Evolutionary conservation across 2,888 invertebrate genomes (phyloP).

Genomic region (Clostera curtula): DNA sequence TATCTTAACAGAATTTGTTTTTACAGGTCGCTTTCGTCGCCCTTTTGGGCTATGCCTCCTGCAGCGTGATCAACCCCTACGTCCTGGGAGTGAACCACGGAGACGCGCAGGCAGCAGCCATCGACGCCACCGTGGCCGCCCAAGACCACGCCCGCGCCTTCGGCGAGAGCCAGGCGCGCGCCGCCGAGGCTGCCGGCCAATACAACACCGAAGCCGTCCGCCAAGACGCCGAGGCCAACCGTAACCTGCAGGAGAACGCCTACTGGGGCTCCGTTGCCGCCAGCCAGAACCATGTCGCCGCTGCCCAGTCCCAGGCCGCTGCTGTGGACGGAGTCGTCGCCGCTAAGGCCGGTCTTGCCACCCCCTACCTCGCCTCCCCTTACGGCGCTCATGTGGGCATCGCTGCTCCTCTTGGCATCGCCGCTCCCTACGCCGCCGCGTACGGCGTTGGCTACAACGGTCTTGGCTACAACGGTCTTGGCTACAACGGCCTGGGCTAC

Average conservation of each 20-base stretch:
- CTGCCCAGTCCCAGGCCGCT: constrained; percentile 53
- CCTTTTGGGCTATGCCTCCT: constrained; percentile 54
- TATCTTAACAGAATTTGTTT: no score
- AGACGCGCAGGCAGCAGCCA: constrained; percentile 54
- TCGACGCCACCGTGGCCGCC: constrained; percentile 49
- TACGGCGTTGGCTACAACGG: not conserved
- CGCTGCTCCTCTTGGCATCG: constrained; percentile 13
- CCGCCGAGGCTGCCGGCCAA: constrained; percentile 46
- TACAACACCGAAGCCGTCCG: constrained; percentile 45
- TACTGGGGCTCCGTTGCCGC: constrained; percentile 57
- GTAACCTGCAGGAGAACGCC: constrained; percentile 51
- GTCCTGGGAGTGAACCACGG: constrained; percentile 46
- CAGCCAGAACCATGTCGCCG: constrained; percentile 50
- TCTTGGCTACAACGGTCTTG: constrained; percentile 13
- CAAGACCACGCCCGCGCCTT: constrained; percentile 44
- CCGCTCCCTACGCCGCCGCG: constrained; percentile 3
- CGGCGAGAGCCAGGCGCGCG: constrained; percentile 43
- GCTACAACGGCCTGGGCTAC: constrained; percentile 2
- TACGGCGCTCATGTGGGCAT: constrained; percentile 16
- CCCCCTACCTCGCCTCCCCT: constrained; percentile 12
- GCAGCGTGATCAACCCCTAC: constrained; percentile 41
- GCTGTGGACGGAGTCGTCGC: constrained; percentile 42
- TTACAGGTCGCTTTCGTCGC: not conserved
- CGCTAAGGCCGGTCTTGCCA: not conserved
- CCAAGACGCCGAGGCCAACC: constrained; percentile 42